phyloP scores from a whole-genome alignment of 2,888 invertebrate genomes.

The Aethes cnicana region DNA sequence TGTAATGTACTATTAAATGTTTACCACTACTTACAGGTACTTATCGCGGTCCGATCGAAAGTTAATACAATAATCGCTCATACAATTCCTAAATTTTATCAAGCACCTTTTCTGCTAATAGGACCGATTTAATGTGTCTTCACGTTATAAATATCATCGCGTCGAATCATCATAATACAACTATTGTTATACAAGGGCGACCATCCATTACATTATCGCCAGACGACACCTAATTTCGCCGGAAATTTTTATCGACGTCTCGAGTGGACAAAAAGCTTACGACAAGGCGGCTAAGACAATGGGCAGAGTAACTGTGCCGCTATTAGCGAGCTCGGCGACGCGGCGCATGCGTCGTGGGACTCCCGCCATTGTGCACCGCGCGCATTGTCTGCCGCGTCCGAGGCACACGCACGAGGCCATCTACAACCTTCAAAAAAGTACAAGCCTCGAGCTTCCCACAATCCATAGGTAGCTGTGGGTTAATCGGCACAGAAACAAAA shows the following conservation, averaged over 20 bases:
- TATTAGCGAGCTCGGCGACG: slow-evolving; percentile 40
- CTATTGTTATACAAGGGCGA: not conserved
- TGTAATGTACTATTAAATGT: too few species aligned
- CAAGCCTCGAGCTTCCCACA: slow-evolving; percentile 27
- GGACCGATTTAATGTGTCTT: too few species aligned
- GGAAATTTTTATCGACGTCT: slow-evolving; percentile 59
- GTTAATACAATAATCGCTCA: too few species aligned
- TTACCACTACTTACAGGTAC: too few species aligned
- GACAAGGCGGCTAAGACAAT: slow-evolving; percentile 52
- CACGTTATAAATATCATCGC: too few species aligned
- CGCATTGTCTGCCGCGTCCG: slow-evolving; percentile 38
- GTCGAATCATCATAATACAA: too few species aligned
- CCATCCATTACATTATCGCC: slow-evolving; percentile 8
- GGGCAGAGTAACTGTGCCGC: slow-evolving; percentile 51
- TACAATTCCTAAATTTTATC: too few species aligned
- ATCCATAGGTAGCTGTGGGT: slow-evolving; percentile 33
- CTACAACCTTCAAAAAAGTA: slow-evolving; percentile 27
- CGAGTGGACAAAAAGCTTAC: slow-evolving; percentile 60
- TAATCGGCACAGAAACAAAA: slow-evolving; percentile 31
- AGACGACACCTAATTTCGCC: slow-evolving; percentile 10
- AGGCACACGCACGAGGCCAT: slow-evolving; percentile 34
- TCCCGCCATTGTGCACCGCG: slow-evolving; percentile 33
- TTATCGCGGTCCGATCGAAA: too few species aligned
- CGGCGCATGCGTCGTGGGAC: slow-evolving; percentile 44
- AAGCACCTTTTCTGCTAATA: too few species aligned